Base-by-base conservation (phyloP, 2,888 invertebrate species). In the Rosalia funebris region DNA sequence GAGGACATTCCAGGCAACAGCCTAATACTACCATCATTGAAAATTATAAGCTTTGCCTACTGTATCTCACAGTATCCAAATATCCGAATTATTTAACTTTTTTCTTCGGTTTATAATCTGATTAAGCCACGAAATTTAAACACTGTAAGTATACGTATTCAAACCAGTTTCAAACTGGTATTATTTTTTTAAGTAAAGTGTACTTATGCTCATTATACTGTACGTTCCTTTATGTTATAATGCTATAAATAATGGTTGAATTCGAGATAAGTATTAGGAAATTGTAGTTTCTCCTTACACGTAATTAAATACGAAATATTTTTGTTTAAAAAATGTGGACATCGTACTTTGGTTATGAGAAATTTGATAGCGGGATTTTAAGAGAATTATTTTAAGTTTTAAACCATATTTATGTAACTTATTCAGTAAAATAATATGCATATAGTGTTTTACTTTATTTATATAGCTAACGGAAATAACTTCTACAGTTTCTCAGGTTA, bases 121-220 rank as follows among this genome's bases (percentile, higher is more conserved):
- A 71, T 71, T 68, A 71, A 58, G 60, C 67, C 57, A 65, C 59
- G 62, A 61, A 65, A 69, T 64, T 64, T 62, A 65, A 68, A 66
- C 62, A 59, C 60, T 65, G 63, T 52, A n/a, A n/a, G n/a, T n/a
- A 61, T 63, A 56, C 57, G 66, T 63, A 64, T 66, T 66, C 65
- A 68, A 71, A 71, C 71, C 71, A 64, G 71, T 71, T 71, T 65
- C 56, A 63, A 63, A 69, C 67, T 62, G 68, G 67, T 70, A 70
- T 63, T 67, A 66, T 65, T 62, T 63, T 66, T 67, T 66, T 61
- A 63, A 68, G 60, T 54, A 60, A 68, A 66, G 65, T 63, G 66
- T 68, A 62, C 59, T 63, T 53, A 45, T 60, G 63, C 61, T 62
- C 64, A 71, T 69, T 69, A 69, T 64, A 68, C 60, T 62, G 68